phyloP scores from a whole-genome alignment of 2,797 vertebrate genomes.

The Pygocentrus nattereri region DNA sequence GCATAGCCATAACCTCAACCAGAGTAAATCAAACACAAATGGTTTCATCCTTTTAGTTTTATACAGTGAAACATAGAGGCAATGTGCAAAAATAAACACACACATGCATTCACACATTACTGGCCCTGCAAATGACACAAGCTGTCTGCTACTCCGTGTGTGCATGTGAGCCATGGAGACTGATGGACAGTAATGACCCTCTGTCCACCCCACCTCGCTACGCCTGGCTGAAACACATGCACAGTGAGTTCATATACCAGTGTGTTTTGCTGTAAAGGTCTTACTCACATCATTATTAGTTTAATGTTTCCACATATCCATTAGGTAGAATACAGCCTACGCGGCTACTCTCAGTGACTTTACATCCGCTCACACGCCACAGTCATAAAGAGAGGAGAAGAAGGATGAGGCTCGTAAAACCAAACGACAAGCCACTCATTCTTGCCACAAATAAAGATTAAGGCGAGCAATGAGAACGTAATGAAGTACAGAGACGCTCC shows the following conservation, averaged over 20 bases:
- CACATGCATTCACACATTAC: not conserved
- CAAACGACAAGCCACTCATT: not conserved
- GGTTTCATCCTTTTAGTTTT: no score
- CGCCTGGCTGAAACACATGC: not conserved
- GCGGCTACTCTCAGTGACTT: not conserved
- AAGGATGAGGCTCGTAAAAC: conserved; percentile 2
- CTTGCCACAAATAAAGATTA: conserved; percentile 10
- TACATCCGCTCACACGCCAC: not conserved
- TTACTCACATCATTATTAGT: conserved; percentile 1
- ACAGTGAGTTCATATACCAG: not conserved
- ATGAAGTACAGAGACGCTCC: not conserved
- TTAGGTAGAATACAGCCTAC: not conserved
- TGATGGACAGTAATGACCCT: conserved; percentile 12
- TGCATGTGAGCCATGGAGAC: not conserved
- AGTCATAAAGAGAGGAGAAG: conserved; percentile 6
- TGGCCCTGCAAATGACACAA: not conserved
- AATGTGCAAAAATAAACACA: not conserved
- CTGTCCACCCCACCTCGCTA: conserved; percentile 3
- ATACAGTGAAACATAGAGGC: no score
- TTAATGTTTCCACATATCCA: conserved; percentile 5
- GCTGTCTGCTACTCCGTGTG: not conserved
- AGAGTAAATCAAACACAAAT: no score
- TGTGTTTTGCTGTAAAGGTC: not conserved
- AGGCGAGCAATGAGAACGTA: not conserved
- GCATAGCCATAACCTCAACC: no score